phyloP scores from a whole-genome alignment of 30 jellyfish, hydroid and myxozoan genomes.

The Aurelia aurita complex sp. Pacific region DNA sequence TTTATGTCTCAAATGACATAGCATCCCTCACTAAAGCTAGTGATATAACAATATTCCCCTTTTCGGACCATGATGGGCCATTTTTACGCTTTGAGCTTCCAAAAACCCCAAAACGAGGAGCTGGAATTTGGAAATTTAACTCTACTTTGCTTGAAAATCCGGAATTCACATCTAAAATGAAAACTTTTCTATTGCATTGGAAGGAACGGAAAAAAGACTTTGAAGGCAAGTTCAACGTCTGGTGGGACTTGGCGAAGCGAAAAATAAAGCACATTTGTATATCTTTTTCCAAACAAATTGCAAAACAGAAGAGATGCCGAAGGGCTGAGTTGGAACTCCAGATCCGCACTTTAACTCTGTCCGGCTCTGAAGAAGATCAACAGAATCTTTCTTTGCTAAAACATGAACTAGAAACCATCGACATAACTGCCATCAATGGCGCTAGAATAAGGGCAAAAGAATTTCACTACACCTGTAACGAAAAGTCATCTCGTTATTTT shows the following conservation, averaged over 20 bases:
- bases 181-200: neutral
- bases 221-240: neutral
- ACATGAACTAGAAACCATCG: neutral
- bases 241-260: slow-evolving; percentile 17
- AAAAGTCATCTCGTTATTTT: slow-evolving; percentile 7
- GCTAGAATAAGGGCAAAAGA: slow-evolving; percentile 10
- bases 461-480: neutral
- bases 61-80: slow-evolving; percentile 37
- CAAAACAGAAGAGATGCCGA: neutral
- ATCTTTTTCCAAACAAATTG: neutral
- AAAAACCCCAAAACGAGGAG: neutral
- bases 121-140: slow-evolving; percentile 28
- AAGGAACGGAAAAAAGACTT: neutral
- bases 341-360: too few relatives aligned
- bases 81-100: neutral
- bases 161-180: neutral
- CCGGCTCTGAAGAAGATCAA: neutral
- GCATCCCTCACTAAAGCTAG: neutral
- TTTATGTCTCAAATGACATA: neutral
- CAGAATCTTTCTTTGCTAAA: neutral
- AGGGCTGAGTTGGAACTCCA: neutral
- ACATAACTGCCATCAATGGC: neutral
- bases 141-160: neutral
- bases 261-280: slow-evolving; percentile 19
- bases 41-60: neutral